Evolutionary conservation across 1,140 invertebrate genomes (phyloP), one percentile per base, ranked within the genome.

Genomic region (Pseudomyrmex gracilis): DNA sequence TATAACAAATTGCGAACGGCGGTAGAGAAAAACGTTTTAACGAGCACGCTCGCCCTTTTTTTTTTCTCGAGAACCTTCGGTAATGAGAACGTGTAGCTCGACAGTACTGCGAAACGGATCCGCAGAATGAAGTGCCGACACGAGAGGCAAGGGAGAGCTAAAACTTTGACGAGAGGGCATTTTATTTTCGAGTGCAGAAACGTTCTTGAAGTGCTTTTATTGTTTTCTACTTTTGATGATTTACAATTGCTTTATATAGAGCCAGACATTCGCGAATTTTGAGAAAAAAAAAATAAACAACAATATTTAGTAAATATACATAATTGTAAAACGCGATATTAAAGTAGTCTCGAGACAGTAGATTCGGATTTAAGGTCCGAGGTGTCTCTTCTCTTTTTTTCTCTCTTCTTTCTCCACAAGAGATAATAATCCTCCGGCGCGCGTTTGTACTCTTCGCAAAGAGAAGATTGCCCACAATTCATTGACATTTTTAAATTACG

Each of bases 1-100:
- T 87, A 85, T 85, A 87, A 89, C 90, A 91, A 92, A 92, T 92
- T 92, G 90, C 88, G 82, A 87, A 68, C 73, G 70, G 68, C 66
- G 61, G 63, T 70, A 66, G 82, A 88, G 86, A 87, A 90, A 87
- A 91, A 90, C 87, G 82, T 85, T 91, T 90, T 91, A 91, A 91
- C 90, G 87, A 90, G 90, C 83, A 51, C 55, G 73, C 17, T 67
- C 78, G 63, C 58, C 87, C 73, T 70, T 89, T 85, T 87, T 85
- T 68, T 73, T 89, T 85, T 87, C 85, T 68, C 68, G 58, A 22
- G 66, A 53, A 34, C 68, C 45, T 68, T 77, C 58, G 13, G 63
- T 85, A 86, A 84, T 82, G 66, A 87, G 78, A 60, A 76, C 78
- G 5, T 34, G 73, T 17, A 63, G 17, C 43, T 77, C 12, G 49